Base-by-base conservation (phyloP, 2,888 invertebrate genomes). In the Apamea crenata region DNA sequence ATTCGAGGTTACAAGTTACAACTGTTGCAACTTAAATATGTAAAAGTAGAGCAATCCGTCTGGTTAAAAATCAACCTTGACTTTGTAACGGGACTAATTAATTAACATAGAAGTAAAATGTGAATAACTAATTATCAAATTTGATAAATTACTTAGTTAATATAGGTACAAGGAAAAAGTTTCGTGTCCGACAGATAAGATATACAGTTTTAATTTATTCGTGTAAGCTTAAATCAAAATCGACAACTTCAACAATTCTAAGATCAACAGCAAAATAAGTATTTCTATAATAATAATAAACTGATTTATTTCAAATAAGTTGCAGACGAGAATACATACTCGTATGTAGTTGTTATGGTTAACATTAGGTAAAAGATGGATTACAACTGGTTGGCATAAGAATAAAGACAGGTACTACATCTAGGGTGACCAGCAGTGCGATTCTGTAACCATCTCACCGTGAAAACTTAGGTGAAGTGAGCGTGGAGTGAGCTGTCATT, bases 1-100 rank as follows among this genome's bases (percentile, higher is more conserved):
- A 65, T 77, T 59, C 80, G 73, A 73, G 83, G 78, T 75, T 80
- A 80, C 53, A 21, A 40, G 75, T 75, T 79, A 72, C 47, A 21
- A 47, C 67, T 32, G 59, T 68, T 40, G 29, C 61, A 63, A 36
- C 53, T 56, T 68, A 50, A 61, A 47, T 79, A 75, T 14, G 18
- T 12, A 78, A 74, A 88, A 77, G 61, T 73, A 66, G 75, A 78
- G 59, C 68, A 77, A 59, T n/a, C 25, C 2, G 16, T 47, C 61
- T 53, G 40, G 53, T 71, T 44, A 36, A 18, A 50, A 50, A 70
- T 80, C 18, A 21, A 66, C 44, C 16, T 82, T 75, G 63, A 59
- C 71, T 82, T 85, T 76, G 71, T 72, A 65, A 76, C 56, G 67
- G n/a, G 36, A 66, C 61, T 47, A 53, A 56, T 14, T 14, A 53